Conservation (phyloP, 2,113 vertebrate genomes). For the Myrmophylax atrothorax region DNA sequence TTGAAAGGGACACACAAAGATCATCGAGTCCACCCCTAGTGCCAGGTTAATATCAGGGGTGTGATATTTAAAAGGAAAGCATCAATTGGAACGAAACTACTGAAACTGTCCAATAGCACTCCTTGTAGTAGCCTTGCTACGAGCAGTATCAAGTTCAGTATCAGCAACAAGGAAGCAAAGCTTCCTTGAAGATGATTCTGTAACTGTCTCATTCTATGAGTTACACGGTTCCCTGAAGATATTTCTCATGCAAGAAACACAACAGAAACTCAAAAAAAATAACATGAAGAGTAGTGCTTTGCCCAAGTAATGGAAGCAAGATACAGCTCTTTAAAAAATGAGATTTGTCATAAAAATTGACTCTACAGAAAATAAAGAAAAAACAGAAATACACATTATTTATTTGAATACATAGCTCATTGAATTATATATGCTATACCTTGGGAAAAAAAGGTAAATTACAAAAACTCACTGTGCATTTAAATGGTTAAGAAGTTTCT, state of each 20-base stretch:
- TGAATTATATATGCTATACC: background rate
- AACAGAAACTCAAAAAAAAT: background rate
- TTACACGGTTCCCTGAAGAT: background rate
- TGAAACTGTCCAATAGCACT: background rate
- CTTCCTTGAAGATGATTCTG: background rate
- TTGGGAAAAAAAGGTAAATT: background rate
- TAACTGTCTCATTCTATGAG: background rate
- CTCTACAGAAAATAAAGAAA: background rate
- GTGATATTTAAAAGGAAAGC: background rate
- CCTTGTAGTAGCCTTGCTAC: background rate
- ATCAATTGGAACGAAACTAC: background rate
- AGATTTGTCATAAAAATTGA: background rate
- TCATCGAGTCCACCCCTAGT: background rate
- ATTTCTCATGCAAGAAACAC: background rate
- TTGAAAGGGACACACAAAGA: background rate
- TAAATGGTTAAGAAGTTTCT: slow-evolving; percentile 52
- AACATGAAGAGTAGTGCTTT: background rate
- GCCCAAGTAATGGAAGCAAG: background rate
- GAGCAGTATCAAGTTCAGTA: background rate
- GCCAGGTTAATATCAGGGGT: background rate
- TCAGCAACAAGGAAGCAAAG: background rate
- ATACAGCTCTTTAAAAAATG: background rate
- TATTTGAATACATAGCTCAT: background rate
- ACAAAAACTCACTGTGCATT: background rate
- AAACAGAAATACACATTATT: background rate